Conservation (phyloP, 92 coral and sea anemone species). For the Hydrozoanthus gracilis region DNA sequence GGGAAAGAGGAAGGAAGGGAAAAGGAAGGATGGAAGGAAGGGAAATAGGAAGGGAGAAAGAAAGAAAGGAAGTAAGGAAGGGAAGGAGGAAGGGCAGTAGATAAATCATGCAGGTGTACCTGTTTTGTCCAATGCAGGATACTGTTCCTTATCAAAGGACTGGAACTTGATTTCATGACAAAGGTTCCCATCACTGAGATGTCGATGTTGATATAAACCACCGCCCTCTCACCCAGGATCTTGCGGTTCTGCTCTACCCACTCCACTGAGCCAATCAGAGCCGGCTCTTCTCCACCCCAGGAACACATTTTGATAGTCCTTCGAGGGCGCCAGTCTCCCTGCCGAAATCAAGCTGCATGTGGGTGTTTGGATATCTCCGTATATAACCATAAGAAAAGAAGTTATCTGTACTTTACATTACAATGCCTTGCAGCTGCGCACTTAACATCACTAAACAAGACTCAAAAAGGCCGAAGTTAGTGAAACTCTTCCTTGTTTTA, state of each 20-base stretch:
- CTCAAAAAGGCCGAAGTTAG: too few relatives aligned
- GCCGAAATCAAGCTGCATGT: not conserved
- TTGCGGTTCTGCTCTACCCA: slow-evolving; percentile 62
- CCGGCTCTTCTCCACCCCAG: slow-evolving; percentile 59
- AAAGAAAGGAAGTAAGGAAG: not conserved
- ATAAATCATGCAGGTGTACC: not conserved
- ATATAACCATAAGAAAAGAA: not conserved
- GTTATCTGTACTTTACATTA: not conserved
- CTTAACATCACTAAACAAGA: too few relatives aligned
- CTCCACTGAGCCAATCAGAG: slow-evolving; percentile 49
- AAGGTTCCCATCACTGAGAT: slow-evolving; percentile 49
- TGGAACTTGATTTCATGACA: slow-evolving; percentile 3
- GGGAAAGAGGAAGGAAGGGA: too few relatives aligned
- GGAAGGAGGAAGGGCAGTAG: not conserved
- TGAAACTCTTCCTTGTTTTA: too few relatives aligned
- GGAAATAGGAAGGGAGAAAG: too few relatives aligned
- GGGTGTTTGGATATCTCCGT: not conserved
- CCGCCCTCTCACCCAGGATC: slow-evolving; percentile 57
- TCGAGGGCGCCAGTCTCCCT: slow-evolving; percentile 59
- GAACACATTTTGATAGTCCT: slow-evolving; percentile 59
- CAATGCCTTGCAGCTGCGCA: not conserved
- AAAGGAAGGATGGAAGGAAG: too few relatives aligned
- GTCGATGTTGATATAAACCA: slow-evolving; percentile 60
- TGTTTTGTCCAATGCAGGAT: slow-evolving; percentile 20
- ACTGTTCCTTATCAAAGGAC: slow-evolving; percentile 46